These are phyloP conservation scores for Thymallus thymallus DNA, from an alignment of 2,113 vertebrate species.

Conservation along the genomic window DNA sequence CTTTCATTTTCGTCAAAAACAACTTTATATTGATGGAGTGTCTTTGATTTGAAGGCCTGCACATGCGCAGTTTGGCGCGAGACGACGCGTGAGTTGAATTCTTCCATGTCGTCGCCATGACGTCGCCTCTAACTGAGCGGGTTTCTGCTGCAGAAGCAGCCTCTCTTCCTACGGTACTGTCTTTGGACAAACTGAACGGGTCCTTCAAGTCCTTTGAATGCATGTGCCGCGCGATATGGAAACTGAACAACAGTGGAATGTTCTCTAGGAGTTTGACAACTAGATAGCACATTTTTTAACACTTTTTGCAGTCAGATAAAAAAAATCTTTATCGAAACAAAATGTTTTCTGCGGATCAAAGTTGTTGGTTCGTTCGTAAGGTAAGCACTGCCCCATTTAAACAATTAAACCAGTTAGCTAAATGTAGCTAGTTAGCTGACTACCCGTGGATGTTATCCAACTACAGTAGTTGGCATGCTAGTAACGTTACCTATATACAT, in stretches of 20 bases:
- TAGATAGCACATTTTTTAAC: too few species aligned
- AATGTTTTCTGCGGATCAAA: constrained; percentile 67
- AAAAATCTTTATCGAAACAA: neutral
- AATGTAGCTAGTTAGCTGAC: constrained; percentile 28
- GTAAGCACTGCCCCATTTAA: constrained; percentile 52
- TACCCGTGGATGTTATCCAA: neutral
- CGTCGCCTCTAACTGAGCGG: too few species aligned
- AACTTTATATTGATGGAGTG: too few species aligned
- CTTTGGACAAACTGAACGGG: constrained; percentile 40
- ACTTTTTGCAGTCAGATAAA: neutral
- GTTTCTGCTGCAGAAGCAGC: too few species aligned
- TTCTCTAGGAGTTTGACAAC: constrained; percentile 30
- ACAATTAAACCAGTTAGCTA: neutral
- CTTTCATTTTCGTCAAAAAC: too few species aligned
- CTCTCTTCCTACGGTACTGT: constrained; percentile 48
- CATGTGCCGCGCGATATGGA: constrained; percentile 69
- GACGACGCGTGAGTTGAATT: too few species aligned
- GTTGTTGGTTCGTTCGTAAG: constrained; percentile 75
- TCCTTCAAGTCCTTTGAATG: constrained; percentile 66
- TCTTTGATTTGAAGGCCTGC: too few species aligned
- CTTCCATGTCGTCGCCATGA: too few species aligned
- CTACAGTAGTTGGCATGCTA: neutral
- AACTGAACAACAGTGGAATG: constrained; percentile 2
- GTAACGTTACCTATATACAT: neutral
- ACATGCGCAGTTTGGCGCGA: too few species aligned